These are phyloP conservation scores for Magallana angulata DNA, from an alignment of 1,140 invertebrate species.

Conservation along the genomic window DNA sequence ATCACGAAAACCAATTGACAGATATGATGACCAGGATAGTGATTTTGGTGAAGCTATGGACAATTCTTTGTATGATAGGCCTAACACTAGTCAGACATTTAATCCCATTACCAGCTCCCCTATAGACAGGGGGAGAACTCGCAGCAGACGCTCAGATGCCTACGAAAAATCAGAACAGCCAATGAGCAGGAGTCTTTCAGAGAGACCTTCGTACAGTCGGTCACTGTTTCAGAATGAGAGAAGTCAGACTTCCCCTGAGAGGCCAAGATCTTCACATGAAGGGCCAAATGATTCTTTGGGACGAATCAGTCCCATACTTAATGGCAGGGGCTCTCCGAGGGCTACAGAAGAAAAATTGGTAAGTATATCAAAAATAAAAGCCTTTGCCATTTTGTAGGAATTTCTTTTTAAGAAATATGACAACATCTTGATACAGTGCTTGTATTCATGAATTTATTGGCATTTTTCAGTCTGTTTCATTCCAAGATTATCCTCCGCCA, in stretches of 20 bases:
- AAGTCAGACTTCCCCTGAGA: slow-evolving; percentile 8
- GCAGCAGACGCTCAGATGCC: background rate
- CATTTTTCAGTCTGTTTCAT: slow-evolving; percentile 53
- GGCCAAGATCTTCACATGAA: slow-evolving; percentile 17
- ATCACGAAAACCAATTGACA: slow-evolving; percentile 12
- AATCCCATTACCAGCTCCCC: slow-evolving; percentile 18
- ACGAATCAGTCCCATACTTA: slow-evolving; percentile 31
- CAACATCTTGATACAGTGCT: no score
- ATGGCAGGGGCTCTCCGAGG: slow-evolving; percentile 24
- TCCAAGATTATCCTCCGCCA: slow-evolving; percentile 49
- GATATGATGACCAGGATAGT: slow-evolving; percentile 24
- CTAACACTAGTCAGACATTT: background rate
- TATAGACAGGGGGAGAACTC: slow-evolving; percentile 6
- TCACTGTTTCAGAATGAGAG: background rate
- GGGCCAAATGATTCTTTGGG: background rate
- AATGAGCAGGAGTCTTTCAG: slow-evolving; percentile 11
- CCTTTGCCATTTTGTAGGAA: no score
- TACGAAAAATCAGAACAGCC: background rate
- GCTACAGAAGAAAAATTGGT: background rate
- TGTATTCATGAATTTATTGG: no score
- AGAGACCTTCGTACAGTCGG: background rate
- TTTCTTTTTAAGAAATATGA: no score
- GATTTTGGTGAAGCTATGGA: slow-evolving; percentile 1
- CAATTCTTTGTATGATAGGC: slow-evolving; percentile 3
- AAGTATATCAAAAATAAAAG: background rate